Percentiles rank a stretch among this genome's conserved stretches.
Conservation (phyloP, 2,797 vertebrate species). For the Potorous gilbertii region DNA sequence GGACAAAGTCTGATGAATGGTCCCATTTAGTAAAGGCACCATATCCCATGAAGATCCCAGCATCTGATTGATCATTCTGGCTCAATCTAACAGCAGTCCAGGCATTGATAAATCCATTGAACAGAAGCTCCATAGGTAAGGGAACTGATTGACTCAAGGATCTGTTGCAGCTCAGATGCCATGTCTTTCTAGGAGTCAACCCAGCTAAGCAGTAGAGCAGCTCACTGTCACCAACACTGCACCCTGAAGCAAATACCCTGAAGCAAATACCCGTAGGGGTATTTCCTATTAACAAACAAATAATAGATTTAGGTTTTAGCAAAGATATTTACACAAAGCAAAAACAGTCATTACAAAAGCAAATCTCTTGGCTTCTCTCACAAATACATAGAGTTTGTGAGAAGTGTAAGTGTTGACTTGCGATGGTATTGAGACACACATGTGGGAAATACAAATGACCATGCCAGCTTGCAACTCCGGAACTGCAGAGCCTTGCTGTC, state of each 20-base stretch:
- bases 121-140: background rate
- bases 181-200: background rate
- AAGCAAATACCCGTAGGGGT: too few species aligned
- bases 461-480: background rate
- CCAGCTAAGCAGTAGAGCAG: background rate
- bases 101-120: background rate
- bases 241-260: background rate
- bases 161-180: background rate
- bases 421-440: background rate
- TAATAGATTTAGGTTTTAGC: background rate
- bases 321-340: background rate
- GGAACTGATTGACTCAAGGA: background rate
- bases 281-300: too few species aligned
- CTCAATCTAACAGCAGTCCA: background rate
- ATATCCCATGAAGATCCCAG: background rate
- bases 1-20: background rate
- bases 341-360: background rate
- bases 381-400: background rate
- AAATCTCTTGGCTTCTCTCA: background rate
- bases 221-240: background rate
- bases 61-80: background rate
- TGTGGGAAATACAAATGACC: background rate
- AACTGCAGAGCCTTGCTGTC: background rate
- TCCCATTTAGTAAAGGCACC: background rate
- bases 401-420: background rate